phyloP scores from a whole-genome alignment of 92 coral and sea anemone species.

The Zoanthus solanderi region DNA sequence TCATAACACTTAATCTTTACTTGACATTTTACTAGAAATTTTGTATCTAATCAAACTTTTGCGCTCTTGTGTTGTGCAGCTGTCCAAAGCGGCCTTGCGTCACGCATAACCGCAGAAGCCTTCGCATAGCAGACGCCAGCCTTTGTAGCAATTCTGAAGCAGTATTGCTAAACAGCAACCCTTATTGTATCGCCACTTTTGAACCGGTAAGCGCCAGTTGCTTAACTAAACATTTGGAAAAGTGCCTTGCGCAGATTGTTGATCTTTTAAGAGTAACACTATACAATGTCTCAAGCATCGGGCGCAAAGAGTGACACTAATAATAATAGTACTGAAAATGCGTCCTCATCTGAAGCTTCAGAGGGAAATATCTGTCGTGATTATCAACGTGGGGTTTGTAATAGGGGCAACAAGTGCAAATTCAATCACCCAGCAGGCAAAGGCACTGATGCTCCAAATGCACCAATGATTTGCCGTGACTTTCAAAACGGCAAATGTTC shows the following conservation, averaged over 20 bases:
- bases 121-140: slow-evolving; percentile 77
- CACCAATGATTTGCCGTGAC: slow-evolving; percentile 99
- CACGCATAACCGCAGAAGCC: slow-evolving; percentile 80
- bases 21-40: background rate
- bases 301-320: slow-evolving; percentile 68
- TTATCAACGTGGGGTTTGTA: slow-evolving; percentile 98
- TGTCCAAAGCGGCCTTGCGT: slow-evolving; percentile 84
- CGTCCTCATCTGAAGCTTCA: background rate
- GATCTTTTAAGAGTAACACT: slow-evolving; percentile 31
- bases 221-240: slow-evolving; percentile 54
- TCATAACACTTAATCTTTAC: background rate
- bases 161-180: slow-evolving; percentile 43
- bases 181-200: slow-evolving; percentile 33
- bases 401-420: slow-evolving; percentile 96
- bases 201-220: slow-evolving; percentile 66
- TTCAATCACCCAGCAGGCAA: slow-evolving; percentile 95
- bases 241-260: slow-evolving; percentile 65
- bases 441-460: slow-evolving; percentile 93
- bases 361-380: slow-evolving; percentile 91
- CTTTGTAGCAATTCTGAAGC: slow-evolving; percentile 75
- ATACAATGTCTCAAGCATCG: slow-evolving; percentile 44
- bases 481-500: slow-evolving; percentile 97
- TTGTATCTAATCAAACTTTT: slow-evolving; percentile 67
- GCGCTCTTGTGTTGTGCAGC: slow-evolving; percentile 91
- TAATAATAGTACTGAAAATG: slow-evolving; percentile 71